Evolutionary conservation across 2,888 invertebrate genomes (phyloP).

Genomic region (Zelleria hepariella): DNA sequence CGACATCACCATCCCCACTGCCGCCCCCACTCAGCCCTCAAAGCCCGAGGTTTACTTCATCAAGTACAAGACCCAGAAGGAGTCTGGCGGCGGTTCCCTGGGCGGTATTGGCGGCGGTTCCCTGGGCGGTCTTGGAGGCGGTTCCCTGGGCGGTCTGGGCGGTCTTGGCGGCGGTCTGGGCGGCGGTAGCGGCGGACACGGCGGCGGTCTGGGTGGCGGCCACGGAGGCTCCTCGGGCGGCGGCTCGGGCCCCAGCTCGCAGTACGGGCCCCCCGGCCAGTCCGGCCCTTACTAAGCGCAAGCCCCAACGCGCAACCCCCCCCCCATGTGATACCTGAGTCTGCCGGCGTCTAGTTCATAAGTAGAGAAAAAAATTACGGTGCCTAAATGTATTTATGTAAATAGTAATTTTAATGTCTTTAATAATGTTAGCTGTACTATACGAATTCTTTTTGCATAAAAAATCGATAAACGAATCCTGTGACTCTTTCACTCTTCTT

Average conservation of each 20-base stretch:
- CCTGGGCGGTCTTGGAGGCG: slow-evolving; percentile 20
- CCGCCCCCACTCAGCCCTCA: slow-evolving; percentile 81
- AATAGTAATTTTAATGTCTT: slow-evolving; percentile 72
- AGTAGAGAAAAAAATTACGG: slow-evolving; percentile 72
- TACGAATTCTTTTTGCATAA: slow-evolving; percentile 64
- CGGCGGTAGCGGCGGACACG: slow-evolving; percentile 24
- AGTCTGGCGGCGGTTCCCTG: slow-evolving; percentile 39
- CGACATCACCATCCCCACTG: slow-evolving; percentile 82
- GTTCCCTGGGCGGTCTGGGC: slow-evolving; percentile 21
- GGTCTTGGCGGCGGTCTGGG: slow-evolving; percentile 17
- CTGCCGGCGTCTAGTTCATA: slow-evolving; percentile 66
- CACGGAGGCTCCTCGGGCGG: slow-evolving; percentile 17
- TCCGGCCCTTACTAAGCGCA: slow-evolving; percentile 76
- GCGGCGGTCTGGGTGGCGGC: slow-evolving; percentile 29
- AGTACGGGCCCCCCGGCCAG: slow-evolving; percentile 77
- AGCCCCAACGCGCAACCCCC: slow-evolving; percentile 32
- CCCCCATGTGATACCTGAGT: slow-evolving; percentile 63
- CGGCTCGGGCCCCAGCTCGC: slow-evolving; percentile 43
- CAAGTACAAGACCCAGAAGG: slow-evolving; percentile 83
- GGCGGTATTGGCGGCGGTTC: slow-evolving; percentile 31
- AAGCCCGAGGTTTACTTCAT: slow-evolving; percentile 90
- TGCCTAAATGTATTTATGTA: slow-evolving; percentile 74
- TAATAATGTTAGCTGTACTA: slow-evolving; percentile 62
- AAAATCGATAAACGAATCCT: slow-evolving; percentile 37
- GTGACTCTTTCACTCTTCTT: neutral